Conservation (phyloP, 2,888 invertebrate species). For the Flexamia atlantica region DNA sequence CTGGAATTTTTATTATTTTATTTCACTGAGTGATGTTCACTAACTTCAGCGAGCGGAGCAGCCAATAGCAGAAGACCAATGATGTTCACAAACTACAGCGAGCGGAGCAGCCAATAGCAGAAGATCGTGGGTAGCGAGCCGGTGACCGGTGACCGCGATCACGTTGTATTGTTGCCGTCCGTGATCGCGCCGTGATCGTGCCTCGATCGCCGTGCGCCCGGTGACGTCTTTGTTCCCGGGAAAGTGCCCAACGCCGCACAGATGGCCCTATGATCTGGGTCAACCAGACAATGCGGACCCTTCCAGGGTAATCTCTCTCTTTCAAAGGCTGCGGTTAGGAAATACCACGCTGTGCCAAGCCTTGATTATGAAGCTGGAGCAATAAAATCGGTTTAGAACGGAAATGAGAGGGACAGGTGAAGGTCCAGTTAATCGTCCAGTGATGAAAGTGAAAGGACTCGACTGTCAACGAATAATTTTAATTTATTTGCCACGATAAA, state of each 20-base stretch:
- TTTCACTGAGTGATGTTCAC: too few species aligned
- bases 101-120: too few species aligned
- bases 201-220: not conserved
- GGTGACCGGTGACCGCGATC: not conserved
- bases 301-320: not conserved
- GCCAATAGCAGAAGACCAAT: too few species aligned
- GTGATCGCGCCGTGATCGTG: not conserved
- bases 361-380: not conserved
- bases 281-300: not conserved
- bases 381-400: too few species aligned
- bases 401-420: not conserved
- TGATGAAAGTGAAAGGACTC: not conserved
- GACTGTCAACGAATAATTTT: too few species aligned
- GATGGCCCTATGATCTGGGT: not conserved
- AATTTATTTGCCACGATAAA: too few species aligned
- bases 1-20: too few species aligned
- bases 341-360: not conserved
- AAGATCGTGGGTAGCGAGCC: too few species aligned
- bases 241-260: not conserved
- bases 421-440: not conserved
- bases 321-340: not conserved
- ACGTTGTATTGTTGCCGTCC: not conserved
- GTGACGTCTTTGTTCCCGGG: constrained; percentile 1
- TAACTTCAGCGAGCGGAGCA: too few species aligned
- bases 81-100: too few species aligned